phyloP scores from a whole-genome alignment of 1,140 invertebrate genomes.

The Maniola jurtina region DNA sequence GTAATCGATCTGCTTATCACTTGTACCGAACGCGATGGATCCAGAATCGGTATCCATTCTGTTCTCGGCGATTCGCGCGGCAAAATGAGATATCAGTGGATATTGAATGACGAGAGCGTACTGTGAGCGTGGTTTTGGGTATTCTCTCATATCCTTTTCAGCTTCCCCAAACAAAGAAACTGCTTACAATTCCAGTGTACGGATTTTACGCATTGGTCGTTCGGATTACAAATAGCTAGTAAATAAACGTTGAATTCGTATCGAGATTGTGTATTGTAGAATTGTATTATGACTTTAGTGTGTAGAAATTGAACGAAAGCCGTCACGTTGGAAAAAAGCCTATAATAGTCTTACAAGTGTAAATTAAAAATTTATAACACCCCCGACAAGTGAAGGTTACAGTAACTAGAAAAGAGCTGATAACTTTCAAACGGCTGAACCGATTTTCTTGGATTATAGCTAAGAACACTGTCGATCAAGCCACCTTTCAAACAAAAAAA shows the following conservation, averaged over 20 bases:
- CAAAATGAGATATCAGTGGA: conserved; percentile 73
- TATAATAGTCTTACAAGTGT: too few relatives aligned
- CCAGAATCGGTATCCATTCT: conserved; percentile 47
- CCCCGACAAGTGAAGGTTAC: too few relatives aligned
- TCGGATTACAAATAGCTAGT: conserved; percentile 36
- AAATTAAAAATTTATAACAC: too few relatives aligned
- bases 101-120: conserved; percentile 66
- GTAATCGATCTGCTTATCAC: not conserved
- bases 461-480: too few relatives aligned
- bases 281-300: too few relatives aligned
- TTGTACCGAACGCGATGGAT: conserved; percentile 21
- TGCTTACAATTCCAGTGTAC: not conserved
- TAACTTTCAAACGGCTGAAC: too few relatives aligned
- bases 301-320: not conserved
- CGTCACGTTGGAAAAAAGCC: too few relatives aligned
- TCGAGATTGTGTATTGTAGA: not conserved
- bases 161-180: conserved; percentile 42
- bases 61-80: conserved; percentile 57
- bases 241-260: not conserved
- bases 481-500: too few relatives aligned
- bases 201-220: not conserved
- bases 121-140: conserved; percentile 49
- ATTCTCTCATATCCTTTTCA: conserved; percentile 39
- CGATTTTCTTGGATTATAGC: too few relatives aligned
- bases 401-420: too few relatives aligned